Percentiles rank a stretch among this genome's conserved stretches.
Evolutionary conservation across 2,797 vertebrate species (phyloP).

Genomic region (Paedocypris micromegethes): DNA sequence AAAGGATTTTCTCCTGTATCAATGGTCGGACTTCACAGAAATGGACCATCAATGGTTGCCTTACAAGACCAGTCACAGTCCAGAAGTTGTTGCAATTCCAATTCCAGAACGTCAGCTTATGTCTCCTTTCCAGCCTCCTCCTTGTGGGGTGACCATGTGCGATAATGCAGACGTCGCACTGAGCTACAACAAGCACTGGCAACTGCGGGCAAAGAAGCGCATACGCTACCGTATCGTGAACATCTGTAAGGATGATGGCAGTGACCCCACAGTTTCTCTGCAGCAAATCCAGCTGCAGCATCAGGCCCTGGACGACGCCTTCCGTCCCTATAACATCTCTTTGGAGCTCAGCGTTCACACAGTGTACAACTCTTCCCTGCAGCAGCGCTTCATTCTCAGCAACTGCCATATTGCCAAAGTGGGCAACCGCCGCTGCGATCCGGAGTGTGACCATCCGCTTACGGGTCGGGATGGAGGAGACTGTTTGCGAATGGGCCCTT

Average conservation of each 20-base stretch:
- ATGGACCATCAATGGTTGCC: constrained; percentile 72
- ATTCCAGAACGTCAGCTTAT: constrained; percentile 64
- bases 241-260: constrained; percentile 71
- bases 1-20: constrained; percentile 51
- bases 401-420: constrained; percentile 90
- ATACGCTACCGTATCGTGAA: constrained; percentile 89
- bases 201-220: constrained; percentile 73
- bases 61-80: constrained; percentile 71
- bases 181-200: constrained; percentile 82
- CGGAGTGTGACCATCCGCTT: constrained; percentile 87
- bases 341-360: constrained; percentile 75
- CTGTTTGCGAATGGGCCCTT: constrained; percentile 78
- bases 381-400: constrained; percentile 77
- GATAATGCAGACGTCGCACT: constrained; percentile 84
- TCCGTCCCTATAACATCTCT: constrained; percentile 83
- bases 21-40: constrained; percentile 70
- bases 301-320: constrained; percentile 72
- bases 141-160: constrained; percentile 82
- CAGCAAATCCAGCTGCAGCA: constrained; percentile 73
- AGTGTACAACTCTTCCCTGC: constrained; percentile 79
- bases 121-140: constrained; percentile 72
- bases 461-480: constrained; percentile 92
- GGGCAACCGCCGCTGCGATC: constrained; percentile 89
- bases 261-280: constrained; percentile 71
- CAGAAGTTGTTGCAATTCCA: constrained; percentile 65